Percentiles rank a stretch among this genome's conserved stretches.
Conservation (phyloP, 2,888 invertebrate genomes). For the Eristalis pertinax region DNA sequence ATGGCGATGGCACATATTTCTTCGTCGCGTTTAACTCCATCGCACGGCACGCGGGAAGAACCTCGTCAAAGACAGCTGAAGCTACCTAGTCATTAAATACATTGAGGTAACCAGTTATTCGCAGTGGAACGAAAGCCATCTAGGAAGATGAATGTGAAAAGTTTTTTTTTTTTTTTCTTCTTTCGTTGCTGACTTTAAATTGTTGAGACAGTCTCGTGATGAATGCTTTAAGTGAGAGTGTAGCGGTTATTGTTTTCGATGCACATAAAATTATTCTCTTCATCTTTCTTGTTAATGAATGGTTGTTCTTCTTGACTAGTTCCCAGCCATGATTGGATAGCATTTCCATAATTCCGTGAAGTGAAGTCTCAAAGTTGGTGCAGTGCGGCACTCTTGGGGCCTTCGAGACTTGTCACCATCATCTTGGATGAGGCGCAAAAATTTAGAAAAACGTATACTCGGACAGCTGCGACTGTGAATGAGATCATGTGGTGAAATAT, state of each 20-base stretch:
- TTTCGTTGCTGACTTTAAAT: not conserved
- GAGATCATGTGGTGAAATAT: too few species aligned
- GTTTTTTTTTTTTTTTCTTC: not conserved
- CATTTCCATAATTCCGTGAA: not conserved
- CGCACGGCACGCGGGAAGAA: not conserved
- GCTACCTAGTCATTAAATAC: slow-evolving; percentile 35
- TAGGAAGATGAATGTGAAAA: not conserved
- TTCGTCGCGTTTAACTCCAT: not conserved
- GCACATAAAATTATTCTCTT: not conserved
- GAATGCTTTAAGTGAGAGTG: not conserved
- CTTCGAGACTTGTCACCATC: too few species aligned
- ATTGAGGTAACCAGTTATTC: slow-evolving; percentile 39
- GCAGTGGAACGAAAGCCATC: slow-evolving; percentile 39
- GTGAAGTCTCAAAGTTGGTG: not conserved
- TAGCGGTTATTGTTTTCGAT: slow-evolving; percentile 20
- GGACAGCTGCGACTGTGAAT: too few species aligned
- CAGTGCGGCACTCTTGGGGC: too few species aligned
- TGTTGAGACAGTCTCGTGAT: not conserved
- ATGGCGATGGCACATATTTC: slow-evolving; percentile 13
- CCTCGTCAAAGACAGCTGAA: slow-evolving; percentile 9
- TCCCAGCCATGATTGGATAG: not conserved
- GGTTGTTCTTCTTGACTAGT: not conserved
- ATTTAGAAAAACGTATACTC: too few species aligned
- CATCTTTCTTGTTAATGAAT: not conserved
- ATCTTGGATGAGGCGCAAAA: too few species aligned